phyloP scores from a whole-genome alignment of 2,888 invertebrate species.

The Chrysopilus asiliformis region DNA sequence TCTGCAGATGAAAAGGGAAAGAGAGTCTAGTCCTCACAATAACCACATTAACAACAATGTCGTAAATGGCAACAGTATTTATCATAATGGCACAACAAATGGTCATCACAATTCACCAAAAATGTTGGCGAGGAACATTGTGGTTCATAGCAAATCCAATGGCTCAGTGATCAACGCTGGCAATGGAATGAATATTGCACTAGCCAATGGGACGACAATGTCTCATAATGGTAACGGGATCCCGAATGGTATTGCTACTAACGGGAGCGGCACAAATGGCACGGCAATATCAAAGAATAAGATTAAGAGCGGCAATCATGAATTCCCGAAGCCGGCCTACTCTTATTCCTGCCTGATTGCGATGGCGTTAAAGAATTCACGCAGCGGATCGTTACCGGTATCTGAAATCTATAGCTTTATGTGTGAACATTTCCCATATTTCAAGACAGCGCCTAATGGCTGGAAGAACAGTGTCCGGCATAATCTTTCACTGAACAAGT shows the following conservation, averaged over 20 bases:
- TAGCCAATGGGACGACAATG: neutral
- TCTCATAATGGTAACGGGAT: too few species aligned
- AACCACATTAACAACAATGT: constrained; percentile 2
- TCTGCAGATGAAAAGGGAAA: constrained; percentile 5
- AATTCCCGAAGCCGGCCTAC: constrained; percentile 91
- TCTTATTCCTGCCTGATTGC: constrained; percentile 97
- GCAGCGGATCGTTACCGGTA: constrained; percentile 86
- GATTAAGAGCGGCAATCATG: constrained; percentile 25
- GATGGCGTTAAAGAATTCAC: constrained; percentile 92
- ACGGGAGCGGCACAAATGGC: neutral
- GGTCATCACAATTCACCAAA: constrained; percentile 11
- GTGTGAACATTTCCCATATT: constrained; percentile 97
- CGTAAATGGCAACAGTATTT: neutral
- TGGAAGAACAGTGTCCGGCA: constrained; percentile 99
- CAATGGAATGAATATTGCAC: constrained; percentile 21
- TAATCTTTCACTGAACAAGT: constrained; percentile 93
- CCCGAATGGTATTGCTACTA: neutral
- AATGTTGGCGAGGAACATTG: neutral
- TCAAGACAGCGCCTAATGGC: constrained; percentile 94
- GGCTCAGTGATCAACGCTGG: constrained; percentile 1
- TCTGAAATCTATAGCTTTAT: constrained; percentile 98
- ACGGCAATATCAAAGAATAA: constrained; percentile 19
- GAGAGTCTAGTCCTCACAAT: constrained; percentile 1
- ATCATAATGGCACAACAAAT: constrained; percentile 4
- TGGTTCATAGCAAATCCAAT: constrained; percentile 1